Evolutionary conservation across 2,888 invertebrate genomes (phyloP), one percentile per base, ranked within the genome.

Genomic region (Ophraella communa): DNA sequence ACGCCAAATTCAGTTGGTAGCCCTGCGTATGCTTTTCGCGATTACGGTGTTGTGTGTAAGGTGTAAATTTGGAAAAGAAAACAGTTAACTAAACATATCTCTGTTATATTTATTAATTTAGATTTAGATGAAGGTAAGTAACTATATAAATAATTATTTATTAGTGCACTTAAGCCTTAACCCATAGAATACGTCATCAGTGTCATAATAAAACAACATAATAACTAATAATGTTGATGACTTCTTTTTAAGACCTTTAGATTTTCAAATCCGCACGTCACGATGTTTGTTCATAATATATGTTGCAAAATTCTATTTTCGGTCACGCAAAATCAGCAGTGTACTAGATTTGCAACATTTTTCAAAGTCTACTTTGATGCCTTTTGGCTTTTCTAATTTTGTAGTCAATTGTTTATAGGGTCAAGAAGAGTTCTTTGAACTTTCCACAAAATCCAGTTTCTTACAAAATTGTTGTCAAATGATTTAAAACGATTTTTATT

Each of bases 121-220:
- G 80, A 76, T 79, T 80, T 81, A 80, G 81, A 81, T 81, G 81
- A 81, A 81, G 81, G 81, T 81, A 77, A 76, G 70, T 55, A 18
- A 45, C 4, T 51, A 24, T 45, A 57, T 27, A 42, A 27, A 45
- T 7, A 1, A 14, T 54, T 24, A 20, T 17, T 54, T 10, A 14
- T 21, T 11, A 27, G 11, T 21, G 10, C 14, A 11, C 7, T 11
- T n/a, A 20, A 21, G n/a, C 10, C 10, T 14, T 14, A 20, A 21
- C 57, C 20, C 35, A 8, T 35, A 52, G 49, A 60, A 39, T 60
- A 51, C 49, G 59, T 51, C 59, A 57, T 39, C 59, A 39, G 20
- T 51, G 59, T 62, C 62, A 49, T 42, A 64, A 56, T 53, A 60
- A 24, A 51, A 23, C 18, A 30, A 57, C 52, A 52, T 33, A 60